These are phyloP conservation scores for Euura lappo DNA, from an alignment of 1,140 invertebrate genomes.

Conservation along the genomic window DNA sequence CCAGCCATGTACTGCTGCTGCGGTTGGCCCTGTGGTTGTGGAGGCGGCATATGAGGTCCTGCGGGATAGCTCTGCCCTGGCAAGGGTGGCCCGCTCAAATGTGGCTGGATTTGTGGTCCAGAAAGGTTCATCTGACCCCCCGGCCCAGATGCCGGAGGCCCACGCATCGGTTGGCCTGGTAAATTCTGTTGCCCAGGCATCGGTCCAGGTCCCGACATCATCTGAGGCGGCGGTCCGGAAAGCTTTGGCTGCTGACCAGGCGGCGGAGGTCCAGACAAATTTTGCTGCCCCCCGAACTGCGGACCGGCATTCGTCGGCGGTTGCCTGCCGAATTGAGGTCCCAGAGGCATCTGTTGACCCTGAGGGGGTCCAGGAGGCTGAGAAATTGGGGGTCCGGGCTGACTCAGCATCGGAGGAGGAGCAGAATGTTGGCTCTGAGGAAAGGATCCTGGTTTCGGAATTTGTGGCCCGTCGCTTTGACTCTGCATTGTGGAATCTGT, in stretches of 20 bases:
- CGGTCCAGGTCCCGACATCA: slow-evolving; percentile 11
- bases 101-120: slow-evolving; percentile 34
- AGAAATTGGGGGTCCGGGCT: slow-evolving; percentile 30
- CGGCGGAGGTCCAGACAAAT: slow-evolving; percentile 29
- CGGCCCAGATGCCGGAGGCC: slow-evolving; percentile 25
- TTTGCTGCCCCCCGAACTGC: slow-evolving; percentile 32
- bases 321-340: slow-evolving; percentile 11
- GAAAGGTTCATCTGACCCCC: slow-evolving; percentile 29
- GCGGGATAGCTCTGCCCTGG: slow-evolving; percentile 26
- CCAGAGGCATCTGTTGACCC: slow-evolving; percentile 26
- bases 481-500: slow-evolving; percentile 41
- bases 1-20: slow-evolving; percentile 21
- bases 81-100: slow-evolving; percentile 26
- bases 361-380: slow-evolving; percentile 33
- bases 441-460: slow-evolving; percentile 32
- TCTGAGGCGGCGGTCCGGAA: slow-evolving; percentile 24
- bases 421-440: slow-evolving; percentile 28
- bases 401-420: slow-evolving; percentile 28
- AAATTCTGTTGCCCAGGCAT: not conserved
- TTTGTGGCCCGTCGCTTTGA: slow-evolving; percentile 34
- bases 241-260: slow-evolving; percentile 25
- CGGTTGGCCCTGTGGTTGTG: slow-evolving; percentile 32
- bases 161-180: slow-evolving; percentile 15
- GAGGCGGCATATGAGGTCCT: slow-evolving; percentile 39
- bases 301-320: slow-evolving; percentile 28